Conservation (phyloP, 1,140 invertebrate species). For the Drosophila burlai region DNA sequence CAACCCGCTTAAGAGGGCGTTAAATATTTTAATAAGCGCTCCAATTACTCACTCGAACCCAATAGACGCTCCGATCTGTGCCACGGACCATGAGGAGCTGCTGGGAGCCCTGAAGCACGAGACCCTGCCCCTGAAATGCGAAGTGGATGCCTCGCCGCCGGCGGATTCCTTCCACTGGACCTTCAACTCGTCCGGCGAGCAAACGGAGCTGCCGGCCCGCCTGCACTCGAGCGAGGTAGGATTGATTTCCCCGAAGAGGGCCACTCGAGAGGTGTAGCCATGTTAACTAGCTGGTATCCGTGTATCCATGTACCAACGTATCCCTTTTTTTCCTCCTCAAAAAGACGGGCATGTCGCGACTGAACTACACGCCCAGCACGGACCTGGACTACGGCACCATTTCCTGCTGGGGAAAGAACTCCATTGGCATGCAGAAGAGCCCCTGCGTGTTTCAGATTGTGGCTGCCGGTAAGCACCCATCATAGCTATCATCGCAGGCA, state of each 20-base stretch:
- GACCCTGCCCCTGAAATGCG: constrained; percentile 92
- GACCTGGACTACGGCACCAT: constrained; percentile 95
- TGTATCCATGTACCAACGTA: constrained; percentile 9
- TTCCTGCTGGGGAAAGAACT: constrained; percentile 93
- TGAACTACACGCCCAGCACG: constrained; percentile 93
- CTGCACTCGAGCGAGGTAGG: constrained; percentile 87
- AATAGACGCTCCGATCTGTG: constrained; percentile 92
- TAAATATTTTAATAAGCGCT: constrained; percentile 68
- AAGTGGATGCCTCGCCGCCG: constrained; percentile 94
- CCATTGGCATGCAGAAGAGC: constrained; percentile 91
- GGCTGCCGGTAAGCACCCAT: constrained; percentile 87
- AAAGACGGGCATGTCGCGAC: constrained; percentile 88
- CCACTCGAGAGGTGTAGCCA: constrained; percentile 10
- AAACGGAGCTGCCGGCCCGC: constrained; percentile 90
- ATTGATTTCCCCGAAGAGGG: constrained; percentile 12
- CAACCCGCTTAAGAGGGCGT: constrained; percentile 41
- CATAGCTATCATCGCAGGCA: not conserved
- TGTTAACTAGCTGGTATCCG: constrained; percentile 10
- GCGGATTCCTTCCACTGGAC: constrained; percentile 94
- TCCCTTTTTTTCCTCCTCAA: constrained; percentile 9
- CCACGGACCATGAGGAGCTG: constrained; percentile 90
- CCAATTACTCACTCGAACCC: constrained; percentile 65
- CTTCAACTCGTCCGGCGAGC: constrained; percentile 94
- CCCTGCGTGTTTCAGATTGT: constrained; percentile 95
- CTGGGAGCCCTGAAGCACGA: constrained; percentile 94